phyloP scores from a whole-genome alignment of 2,797 vertebrate species.

The Synaphobranchus kaupii region DNA sequence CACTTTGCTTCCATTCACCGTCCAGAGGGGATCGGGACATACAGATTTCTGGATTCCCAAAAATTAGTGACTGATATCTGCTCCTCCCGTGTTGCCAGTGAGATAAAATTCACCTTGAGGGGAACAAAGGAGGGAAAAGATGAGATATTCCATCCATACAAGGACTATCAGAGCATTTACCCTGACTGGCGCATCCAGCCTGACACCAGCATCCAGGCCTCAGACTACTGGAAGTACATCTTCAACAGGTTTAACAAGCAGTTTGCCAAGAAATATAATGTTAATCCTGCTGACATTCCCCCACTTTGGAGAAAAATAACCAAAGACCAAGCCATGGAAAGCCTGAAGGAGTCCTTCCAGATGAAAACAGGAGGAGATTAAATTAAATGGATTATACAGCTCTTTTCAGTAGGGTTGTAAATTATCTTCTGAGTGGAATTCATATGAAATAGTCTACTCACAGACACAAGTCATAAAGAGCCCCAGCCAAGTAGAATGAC shows the following conservation, averaged over 20 bases:
- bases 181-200: conserved; percentile 65
- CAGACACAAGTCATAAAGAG: neutral
- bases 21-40: conserved; percentile 30
- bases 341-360: conserved; percentile 52
- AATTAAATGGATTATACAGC: neutral
- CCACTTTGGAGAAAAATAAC: conserved; percentile 24
- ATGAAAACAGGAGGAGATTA: neutral
- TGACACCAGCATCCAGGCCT: conserved; percentile 57
- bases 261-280: conserved; percentile 53
- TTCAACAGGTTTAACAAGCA: conserved; percentile 52
- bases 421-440: neutral
- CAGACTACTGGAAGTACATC: conserved; percentile 75
- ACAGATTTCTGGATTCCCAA: fast-evolving
- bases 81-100: conserved; percentile 47
- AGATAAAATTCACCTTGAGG: fast-evolving
- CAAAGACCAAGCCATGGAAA: conserved; percentile 45
- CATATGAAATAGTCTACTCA: neutral
- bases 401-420: neutral
- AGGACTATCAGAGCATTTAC: conserved; percentile 50
- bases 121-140: fast-evolving
- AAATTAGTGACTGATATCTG: conserved; percentile 50
- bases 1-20: conserved; percentile 61
- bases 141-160: conserved; percentile 66
- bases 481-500: neutral
- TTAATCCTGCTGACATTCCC: conserved; percentile 56